Evolutionary conservation across 2,113 vertebrate species (phyloP).

Genomic region (Pica pica): DNA sequence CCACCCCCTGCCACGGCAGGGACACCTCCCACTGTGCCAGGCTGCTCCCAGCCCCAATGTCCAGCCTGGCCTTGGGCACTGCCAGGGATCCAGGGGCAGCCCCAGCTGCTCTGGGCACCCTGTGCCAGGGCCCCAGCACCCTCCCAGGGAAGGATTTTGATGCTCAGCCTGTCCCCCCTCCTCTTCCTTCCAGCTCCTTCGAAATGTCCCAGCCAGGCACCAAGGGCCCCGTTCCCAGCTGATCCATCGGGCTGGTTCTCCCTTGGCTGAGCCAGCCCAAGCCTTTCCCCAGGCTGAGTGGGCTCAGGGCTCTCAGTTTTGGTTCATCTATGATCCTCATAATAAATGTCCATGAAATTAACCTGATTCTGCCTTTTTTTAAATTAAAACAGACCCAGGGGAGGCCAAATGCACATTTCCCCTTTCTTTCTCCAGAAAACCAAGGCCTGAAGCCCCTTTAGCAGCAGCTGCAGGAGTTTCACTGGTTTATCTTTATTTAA

Average conservation of each 20-base stretch:
- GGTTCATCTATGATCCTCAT: neutral
- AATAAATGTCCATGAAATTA: neutral
- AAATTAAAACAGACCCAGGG: neutral
- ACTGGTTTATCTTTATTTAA: neutral
- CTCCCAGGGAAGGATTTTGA: rapidly evolving
- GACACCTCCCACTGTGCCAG: rapidly evolving
- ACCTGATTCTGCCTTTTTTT: neutral
- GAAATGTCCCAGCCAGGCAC: neutral
- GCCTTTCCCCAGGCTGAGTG: no score
- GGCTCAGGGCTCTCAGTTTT: neutral
- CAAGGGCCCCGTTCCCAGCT: neutral
- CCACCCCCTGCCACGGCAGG: neutral
- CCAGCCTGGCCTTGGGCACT: neutral
- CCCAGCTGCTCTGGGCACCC: neutral
- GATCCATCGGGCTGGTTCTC: rapidly evolving
- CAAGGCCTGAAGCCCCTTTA: neutral
- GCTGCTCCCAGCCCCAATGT: neutral
- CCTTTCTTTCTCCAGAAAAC: neutral
- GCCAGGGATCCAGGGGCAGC: neutral
- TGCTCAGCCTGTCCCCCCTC: neutral
- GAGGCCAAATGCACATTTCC: neutral
- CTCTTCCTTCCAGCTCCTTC: neutral
- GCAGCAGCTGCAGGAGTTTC: neutral
- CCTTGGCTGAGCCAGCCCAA: neutral
- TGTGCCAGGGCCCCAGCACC: neutral